phyloP scores from a whole-genome alignment of 2,797 vertebrate species.

The Xenopus petersii region DNA sequence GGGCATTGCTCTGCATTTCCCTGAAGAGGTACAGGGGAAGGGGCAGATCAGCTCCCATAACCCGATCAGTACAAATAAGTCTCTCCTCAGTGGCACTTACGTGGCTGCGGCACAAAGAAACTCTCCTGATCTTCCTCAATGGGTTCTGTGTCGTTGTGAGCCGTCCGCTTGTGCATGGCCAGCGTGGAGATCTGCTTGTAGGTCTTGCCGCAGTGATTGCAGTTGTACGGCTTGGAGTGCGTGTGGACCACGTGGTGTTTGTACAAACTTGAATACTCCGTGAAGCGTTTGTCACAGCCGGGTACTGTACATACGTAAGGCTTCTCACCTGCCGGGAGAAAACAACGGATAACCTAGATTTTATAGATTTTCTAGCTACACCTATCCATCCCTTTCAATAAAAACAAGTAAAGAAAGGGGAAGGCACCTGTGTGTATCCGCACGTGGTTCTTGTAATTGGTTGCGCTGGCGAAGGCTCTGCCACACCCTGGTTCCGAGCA shows the following conservation, averaged over 20 bases:
- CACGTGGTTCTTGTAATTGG: slow-evolving; percentile 99
- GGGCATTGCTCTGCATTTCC: too few relatives aligned
- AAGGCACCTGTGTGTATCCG: slow-evolving; percentile 92
- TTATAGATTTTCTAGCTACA: too few relatives aligned
- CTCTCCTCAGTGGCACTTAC: slow-evolving; percentile 58
- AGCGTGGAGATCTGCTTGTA: slow-evolving; percentile 98
- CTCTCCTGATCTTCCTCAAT: slow-evolving; percentile 96
- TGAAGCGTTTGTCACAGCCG: slow-evolving; percentile 97
- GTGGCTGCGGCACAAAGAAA: slow-evolving; percentile 92
- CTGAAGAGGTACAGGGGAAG: too few relatives aligned
- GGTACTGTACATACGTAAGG: slow-evolving; percentile 97
- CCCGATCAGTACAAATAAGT: background rate
- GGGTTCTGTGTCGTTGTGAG: slow-evolving; percentile 95
- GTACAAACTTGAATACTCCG: slow-evolving; percentile 97
- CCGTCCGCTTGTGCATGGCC: slow-evolving; percentile 96
- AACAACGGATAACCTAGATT: background rate
- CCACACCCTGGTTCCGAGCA: slow-evolving; percentile 96
- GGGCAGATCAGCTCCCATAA: too few relatives aligned
- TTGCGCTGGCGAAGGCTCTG: slow-evolving; percentile 95
- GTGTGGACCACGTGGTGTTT: slow-evolving; percentile 98
- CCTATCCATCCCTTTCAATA: too few relatives aligned
- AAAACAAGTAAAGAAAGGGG: too few relatives aligned
- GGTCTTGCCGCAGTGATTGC: slow-evolving; percentile 97
- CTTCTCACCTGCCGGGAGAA: slow-evolving; percentile 81
- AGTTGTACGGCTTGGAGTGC: slow-evolving; percentile 97